Base-by-base conservation (phyloP, 2,797 vertebrate species). In the Anolis apletophallus region DNA sequence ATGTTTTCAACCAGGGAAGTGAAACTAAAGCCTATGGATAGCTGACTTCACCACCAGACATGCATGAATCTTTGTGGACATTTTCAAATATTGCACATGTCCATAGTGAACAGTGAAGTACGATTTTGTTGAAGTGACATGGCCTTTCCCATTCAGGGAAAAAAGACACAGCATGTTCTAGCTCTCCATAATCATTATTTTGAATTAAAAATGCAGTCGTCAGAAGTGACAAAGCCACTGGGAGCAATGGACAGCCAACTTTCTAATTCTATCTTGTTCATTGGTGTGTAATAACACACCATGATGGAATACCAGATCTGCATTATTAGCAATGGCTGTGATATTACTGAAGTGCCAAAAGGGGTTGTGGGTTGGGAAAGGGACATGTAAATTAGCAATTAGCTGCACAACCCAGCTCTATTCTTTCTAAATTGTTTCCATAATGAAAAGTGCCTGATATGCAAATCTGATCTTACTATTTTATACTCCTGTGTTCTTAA, bases 241-340 rank as follows among this genome's bases (percentile, higher is more conserved):
- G 67, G 84, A 78, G 26, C 64, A 71, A 85, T 57, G 64, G 67
- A 57, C 23, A 57, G 72, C 40, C 26, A 84, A 46, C 32, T 54
- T 84, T 75, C 40, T 64, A 61, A 75, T 84, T 84, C 74, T 14
- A 7, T 69, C 59, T 69, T 52, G 64, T 85, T 69, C 74, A 78
- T 13, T 8, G 26, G 50, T 85, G 61, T 78, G 61, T 57, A 79
- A 71, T 85, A 69, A 69, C 52, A 59, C 64, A 78, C 80, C 54
- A 71, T n/a, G 61, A 64, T 64, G 67, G 80, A 83, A 78, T 50
- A 61, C 46, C 75, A 82, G 54, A 78, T 52, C n/a, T 61, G 80
- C 80, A 52, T n/a, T 34, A 54, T 87, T 61, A 87, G 74, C 80
- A 69, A 16, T 46, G 81, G 19, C 19, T 76, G 12, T 76, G 64